Base-by-base conservation (phyloP, 2,797 vertebrate genomes). In the Anolis apletophallus region DNA sequence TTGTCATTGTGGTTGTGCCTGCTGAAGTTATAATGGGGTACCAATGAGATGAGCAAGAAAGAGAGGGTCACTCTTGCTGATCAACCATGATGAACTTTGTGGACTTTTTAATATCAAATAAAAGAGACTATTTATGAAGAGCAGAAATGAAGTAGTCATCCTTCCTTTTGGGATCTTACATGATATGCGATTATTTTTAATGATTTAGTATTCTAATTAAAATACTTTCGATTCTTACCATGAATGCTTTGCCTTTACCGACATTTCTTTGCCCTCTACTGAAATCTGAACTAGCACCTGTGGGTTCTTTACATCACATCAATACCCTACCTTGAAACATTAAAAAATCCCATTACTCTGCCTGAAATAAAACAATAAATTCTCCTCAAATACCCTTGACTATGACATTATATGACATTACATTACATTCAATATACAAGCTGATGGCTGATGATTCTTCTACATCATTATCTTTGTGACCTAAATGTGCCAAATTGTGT, bases 361-460 rank as follows among this genome's bases (percentile, higher is more conserved):
- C 64, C 69, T 83, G 40, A 61, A 72, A 79, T 73, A 84, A 84
- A 87, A 83, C 54, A 72, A 85, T 78, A 73, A 64, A 64, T 87
- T 79, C 46, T 52, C 67, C 21, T 36, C 50, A 83, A 57, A 79
- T 77, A 79, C 57, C 75, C 80, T 83, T 88, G 68, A 78, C 34
- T 26, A 73, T 83, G 80, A 88, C 75, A 86, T 74, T 77, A 72
- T 14, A 34, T 36, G 75, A 83, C 68, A 83, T 32, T 55, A 72
- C 23, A 59, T 19, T 46, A 55, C 71, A 80, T 73, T 83, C 80
- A 86, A 32, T 86, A 80, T 54, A 74, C 10, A 83, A n/a, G 13
- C 6, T 68, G 85, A 86, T n/a, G 75, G 69, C 23, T 83, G 50
- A 80, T 86, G n/a, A 86, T 81, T 90, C 36, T 80, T 90, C 26